Evolutionary conservation across 2,888 invertebrate species (phyloP), one percentile per base, ranked within the genome.

Genomic region (Charanyca ferruginea): DNA sequence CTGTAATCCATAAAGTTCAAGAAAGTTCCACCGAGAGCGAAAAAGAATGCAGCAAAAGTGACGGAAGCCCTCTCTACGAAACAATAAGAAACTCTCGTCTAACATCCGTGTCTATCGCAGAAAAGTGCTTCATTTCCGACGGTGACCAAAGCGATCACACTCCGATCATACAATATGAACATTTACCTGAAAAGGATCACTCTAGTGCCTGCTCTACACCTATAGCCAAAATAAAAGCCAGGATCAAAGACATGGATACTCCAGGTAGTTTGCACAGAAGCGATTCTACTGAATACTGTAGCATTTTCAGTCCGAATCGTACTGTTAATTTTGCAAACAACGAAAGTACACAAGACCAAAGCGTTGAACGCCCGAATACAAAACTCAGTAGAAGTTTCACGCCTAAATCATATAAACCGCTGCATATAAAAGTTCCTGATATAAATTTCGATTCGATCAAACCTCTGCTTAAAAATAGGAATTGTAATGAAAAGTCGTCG

Each of bases 261-360:
- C 94, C 95, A 20, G 91, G 91, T 57, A 78, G 85, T 0, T 82
- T 95, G 32, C 93, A 95, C 25, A 90, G 90, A 74, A 95, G 95
- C 66, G 95, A 95, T 79, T 96, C 96, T 0, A 96, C 96, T 0
- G 95, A 96, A 82, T 96, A 96, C 74, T 95, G 95, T 71, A 95
- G 95, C 63, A 91, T 96, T 55, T 77, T 94, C 1, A 95, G 95
- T 70, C 95, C 95, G 0, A 94, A 94, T 55, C 87, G 91, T 8
- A 87, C 89, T 20, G 78, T 80, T 5, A 86, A 89, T 71, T 87
- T 91, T 35, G 84, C 67, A 8, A 89, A 85, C 6, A 88, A 92
- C 23, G 86, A 88, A 2, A 87, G 84, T 68, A 38, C 35, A 0
- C 92, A 85, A 61, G 89, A 90, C 1, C 85, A 83, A 60, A 92